phyloP scores from a whole-genome alignment of 2,888 invertebrate species.

The Parascotia fuliginaria region DNA sequence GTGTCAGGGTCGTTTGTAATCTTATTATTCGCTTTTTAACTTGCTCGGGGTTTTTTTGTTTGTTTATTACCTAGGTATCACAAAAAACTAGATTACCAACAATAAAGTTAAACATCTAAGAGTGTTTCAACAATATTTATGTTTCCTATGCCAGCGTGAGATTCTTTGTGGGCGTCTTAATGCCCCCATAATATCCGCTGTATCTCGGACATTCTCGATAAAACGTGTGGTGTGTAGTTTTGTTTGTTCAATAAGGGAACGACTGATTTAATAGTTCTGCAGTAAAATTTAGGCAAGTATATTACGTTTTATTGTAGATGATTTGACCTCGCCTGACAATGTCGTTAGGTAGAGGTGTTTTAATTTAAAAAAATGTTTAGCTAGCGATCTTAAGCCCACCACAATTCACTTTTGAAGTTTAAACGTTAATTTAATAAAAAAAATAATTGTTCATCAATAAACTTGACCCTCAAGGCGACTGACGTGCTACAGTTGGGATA shows the following conservation, averaged over 20 bases:
- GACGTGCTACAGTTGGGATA: too few relatives aligned
- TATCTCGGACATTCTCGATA: conserved; percentile 39
- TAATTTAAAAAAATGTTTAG: too few relatives aligned
- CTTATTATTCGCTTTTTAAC: too few relatives aligned
- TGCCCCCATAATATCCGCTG: conserved; percentile 38
- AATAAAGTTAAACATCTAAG: conserved; percentile 64
- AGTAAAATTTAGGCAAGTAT: background rate
- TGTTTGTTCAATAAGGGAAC: background rate
- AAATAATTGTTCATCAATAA: too few relatives aligned
- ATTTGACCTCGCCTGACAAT: too few relatives aligned
- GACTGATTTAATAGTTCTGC: conserved; percentile 9
- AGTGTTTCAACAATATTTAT: conserved; percentile 72
- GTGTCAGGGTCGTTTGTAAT: too few relatives aligned
- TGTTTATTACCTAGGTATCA: background rate
- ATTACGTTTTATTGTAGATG: background rate
- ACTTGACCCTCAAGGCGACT: too few relatives aligned
- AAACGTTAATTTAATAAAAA: too few relatives aligned
- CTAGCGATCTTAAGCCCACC: too few relatives aligned
- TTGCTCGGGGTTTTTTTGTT: too few relatives aligned
- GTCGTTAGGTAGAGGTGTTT: too few relatives aligned
- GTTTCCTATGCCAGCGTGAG: conserved; percentile 66
- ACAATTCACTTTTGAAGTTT: too few relatives aligned
- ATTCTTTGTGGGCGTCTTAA: conserved; percentile 52
- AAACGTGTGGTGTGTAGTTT: conserved; percentile 10
- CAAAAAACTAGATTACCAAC: conserved; percentile 41